Base-by-base conservation (phyloP, 2,888 invertebrate genomes). In the Heliconius aoede region DNA sequence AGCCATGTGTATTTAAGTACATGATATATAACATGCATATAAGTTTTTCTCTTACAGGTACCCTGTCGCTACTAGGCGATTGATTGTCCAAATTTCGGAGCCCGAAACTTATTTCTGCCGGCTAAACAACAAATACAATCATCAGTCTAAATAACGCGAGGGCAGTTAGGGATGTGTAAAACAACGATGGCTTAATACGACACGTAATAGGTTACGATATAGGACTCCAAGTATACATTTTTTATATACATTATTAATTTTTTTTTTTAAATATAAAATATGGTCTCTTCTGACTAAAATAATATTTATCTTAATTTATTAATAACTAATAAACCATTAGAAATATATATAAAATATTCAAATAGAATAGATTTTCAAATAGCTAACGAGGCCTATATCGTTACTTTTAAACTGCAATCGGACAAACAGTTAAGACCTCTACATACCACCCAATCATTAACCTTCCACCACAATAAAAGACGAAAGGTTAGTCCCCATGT, bases 71-170 rank as follows among this genome's bases (percentile, higher is more conserved):
- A 91, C 87, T 88, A 87, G 88, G 86, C 84, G 89, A 85, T 88
- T 91, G 91, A 84, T 90, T 85, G 84, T 94, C 94, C 92, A 94
- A 84, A 88, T 91, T 92, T 87, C 89, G 89, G 69, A 94, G 92
- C 84, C 91, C 92, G 88, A 91, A 90, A 86, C 89, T 90, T 88
- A 91, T 87, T 84, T 94, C 93, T 84, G 89, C 87, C 80, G 92
- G 90, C 94, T 94, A 87, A 78, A 79, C 75, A 81, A 81, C 61
- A 80, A 79, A 79, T 73, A 68, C 51, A 76, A 74, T 24, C 60
- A 76, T 79, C 64, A 80, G 76, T 71, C 65, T 65, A 67, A 51
- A 77, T 51, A 78, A 46, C 61, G 26, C 60, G 69, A 69, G 51
- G 69, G 60, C 24, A 26, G 60, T 24, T 40, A 60, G 32, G 32